phyloP scores from a whole-genome alignment of 2,113 vertebrate species.

The Sigmodon hispidus region DNA sequence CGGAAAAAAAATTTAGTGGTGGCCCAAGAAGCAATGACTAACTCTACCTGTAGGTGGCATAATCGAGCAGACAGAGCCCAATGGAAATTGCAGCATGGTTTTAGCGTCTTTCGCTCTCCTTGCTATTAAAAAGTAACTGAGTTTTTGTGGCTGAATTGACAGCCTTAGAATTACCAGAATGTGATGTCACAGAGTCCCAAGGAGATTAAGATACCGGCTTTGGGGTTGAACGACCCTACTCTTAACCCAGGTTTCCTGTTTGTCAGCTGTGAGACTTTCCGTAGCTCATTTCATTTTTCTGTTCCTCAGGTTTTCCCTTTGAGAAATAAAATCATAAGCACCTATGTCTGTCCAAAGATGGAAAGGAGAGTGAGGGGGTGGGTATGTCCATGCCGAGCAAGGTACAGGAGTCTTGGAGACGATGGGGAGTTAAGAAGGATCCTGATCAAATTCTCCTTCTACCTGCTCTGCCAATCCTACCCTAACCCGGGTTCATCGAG shows the following conservation, averaged over 20 bases:
- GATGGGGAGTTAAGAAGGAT: background rate
- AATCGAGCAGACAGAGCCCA: background rate
- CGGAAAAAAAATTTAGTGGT: background rate
- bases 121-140: background rate
- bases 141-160: background rate
- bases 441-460: background rate
- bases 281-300: background rate
- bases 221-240: background rate
- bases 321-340: background rate
- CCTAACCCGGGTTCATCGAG: accelerated
- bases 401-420: background rate
- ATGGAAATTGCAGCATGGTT: accelerated
- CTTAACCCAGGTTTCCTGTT: background rate
- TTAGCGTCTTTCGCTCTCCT: no score
- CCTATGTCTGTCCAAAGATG: background rate
- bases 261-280: background rate
- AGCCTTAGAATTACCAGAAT: background rate
- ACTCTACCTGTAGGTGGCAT: constrained; percentile 15
- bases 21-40: background rate
- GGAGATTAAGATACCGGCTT: background rate
- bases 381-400: accelerated
- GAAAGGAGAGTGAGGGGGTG: accelerated
- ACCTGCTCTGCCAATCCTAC: background rate
- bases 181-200: accelerated
- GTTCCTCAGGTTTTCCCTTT: background rate